Evolutionary conservation across 2,888 invertebrate genomes (phyloP).

Genomic region (Brachyptera putata): DNA sequence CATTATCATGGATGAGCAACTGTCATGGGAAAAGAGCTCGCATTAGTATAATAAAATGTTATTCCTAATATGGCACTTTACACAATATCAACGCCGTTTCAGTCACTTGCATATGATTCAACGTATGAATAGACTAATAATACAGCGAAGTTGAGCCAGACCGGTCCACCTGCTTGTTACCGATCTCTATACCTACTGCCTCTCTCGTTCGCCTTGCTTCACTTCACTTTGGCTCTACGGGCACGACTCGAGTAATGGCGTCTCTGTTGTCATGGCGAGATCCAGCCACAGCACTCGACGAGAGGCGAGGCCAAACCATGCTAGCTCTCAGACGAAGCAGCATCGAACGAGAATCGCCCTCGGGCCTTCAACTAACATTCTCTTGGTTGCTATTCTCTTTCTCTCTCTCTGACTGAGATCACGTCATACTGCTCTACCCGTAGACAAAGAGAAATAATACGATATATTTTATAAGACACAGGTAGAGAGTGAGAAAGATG

Average conservation of each 20-base stretch:
- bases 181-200: slow-evolving; percentile 23
- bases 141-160: not conserved
- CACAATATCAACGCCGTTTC: not conserved
- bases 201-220: slow-evolving; percentile 22
- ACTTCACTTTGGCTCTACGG: slow-evolving; percentile 13
- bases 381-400: slow-evolving; percentile 1
- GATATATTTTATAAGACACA: slow-evolving; percentile 22
- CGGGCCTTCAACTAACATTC: not conserved
- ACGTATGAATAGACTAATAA: not conserved
- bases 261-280: slow-evolving; percentile 10
- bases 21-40: not conserved
- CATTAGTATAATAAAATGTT: not conserved
- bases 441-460: slow-evolving; percentile 16
- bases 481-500: slow-evolving; percentile 23
- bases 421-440: slow-evolving; percentile 4
- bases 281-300: too few relatives aligned
- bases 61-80: not conserved
- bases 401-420: not conserved
- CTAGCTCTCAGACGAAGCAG: not conserved
- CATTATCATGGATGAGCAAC: too few relatives aligned
- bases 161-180: slow-evolving; percentile 24
- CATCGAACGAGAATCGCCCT: slow-evolving; percentile 6
- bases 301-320: slow-evolving; percentile 28
- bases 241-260: slow-evolving; percentile 28
- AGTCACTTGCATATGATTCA: not conserved